Evolutionary conservation across 1,140 invertebrate species (phyloP).

Genomic region (Pseudomyrmex concolor): DNA sequence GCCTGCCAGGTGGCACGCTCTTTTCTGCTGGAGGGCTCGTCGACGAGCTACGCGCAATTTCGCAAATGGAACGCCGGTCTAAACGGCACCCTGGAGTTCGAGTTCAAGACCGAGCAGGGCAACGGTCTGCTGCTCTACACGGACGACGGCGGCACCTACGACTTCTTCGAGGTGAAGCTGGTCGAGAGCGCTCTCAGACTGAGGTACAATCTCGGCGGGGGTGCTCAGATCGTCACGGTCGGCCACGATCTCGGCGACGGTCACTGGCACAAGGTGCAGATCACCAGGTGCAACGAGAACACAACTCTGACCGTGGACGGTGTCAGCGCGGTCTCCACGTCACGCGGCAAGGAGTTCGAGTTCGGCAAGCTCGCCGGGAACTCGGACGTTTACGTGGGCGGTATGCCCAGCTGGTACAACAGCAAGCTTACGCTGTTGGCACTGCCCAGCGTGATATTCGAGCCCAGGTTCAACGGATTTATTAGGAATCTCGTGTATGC

Average conservation of each 20-base stretch:
- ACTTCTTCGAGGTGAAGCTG: constrained; percentile 97
- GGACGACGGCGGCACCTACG: constrained; percentile 96
- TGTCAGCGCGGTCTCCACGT: constrained; percentile 89
- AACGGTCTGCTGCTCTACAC: constrained; percentile 96
- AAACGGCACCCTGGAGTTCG: constrained; percentile 95
- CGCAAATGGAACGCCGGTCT: constrained; percentile 94
- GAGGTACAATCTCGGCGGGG: constrained; percentile 94
- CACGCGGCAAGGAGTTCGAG: constrained; percentile 93
- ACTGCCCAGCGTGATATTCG: constrained; percentile 95
- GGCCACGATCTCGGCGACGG: constrained; percentile 94
- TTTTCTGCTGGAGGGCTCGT: constrained; percentile 93
- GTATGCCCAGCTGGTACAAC: constrained; percentile 95
- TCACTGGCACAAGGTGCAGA: constrained; percentile 95
- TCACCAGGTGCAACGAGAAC: constrained; percentile 90
- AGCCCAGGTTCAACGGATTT: constrained; percentile 93
- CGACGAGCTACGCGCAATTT: constrained; percentile 95
- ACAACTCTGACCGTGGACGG: constrained; percentile 94
- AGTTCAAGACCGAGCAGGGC: constrained; percentile 96
- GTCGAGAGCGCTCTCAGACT: constrained; percentile 95
- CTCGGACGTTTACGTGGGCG: constrained; percentile 96
- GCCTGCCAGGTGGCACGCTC: constrained; percentile 69
- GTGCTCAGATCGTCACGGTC: constrained; percentile 94
- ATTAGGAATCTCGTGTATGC: constrained; percentile 95
- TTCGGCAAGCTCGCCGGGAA: constrained; percentile 94
- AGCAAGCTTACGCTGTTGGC: constrained; percentile 93